Conservation (phyloP, 1,140 invertebrate species). For the Drosophila littoralis region DNA sequence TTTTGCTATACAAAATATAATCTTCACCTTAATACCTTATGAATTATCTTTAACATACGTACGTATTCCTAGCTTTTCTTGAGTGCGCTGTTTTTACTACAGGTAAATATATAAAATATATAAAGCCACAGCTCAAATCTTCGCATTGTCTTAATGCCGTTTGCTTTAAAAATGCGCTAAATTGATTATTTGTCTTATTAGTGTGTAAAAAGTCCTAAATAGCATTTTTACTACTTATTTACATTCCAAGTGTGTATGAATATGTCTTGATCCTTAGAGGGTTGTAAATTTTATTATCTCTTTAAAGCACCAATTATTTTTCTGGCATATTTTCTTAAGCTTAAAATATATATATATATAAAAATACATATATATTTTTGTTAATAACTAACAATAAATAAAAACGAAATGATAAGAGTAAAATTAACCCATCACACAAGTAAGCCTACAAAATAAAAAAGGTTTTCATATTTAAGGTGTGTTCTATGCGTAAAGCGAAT, state of each 20-base stretch:
- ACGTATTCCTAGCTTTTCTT: constrained; percentile 47
- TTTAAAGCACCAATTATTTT: constrained; percentile 75
- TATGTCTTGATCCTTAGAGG: constrained; percentile 54
- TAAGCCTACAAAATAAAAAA: too few relatives aligned
- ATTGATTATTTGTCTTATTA: constrained; percentile 48
- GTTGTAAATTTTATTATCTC: constrained; percentile 68
- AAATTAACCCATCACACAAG: background rate
- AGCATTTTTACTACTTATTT: constrained; percentile 67
- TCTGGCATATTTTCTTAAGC: constrained; percentile 76
- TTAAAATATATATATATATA: constrained; percentile 25
- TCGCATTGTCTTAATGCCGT: constrained; percentile 24
- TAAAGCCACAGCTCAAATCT: constrained; percentile 78
- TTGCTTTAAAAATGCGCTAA: constrained; percentile 48
- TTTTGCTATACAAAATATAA: constrained; percentile 71
- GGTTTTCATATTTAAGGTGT: background rate
- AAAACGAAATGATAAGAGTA: background rate
- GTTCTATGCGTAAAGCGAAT: background rate
- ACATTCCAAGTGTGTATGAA: constrained; percentile 58
- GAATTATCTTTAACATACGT: constrained; percentile 47
- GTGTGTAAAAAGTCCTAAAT: constrained; percentile 74
- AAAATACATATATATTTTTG: constrained; percentile 2
- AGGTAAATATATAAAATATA: constrained; percentile 57
- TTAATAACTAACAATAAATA: background rate
- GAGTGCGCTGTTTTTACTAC: constrained; percentile 64
- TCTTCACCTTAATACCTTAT: constrained; percentile 53